Base-by-base conservation (phyloP, 1,140 invertebrate genomes). In the Zeugodacus cucurbitae region DNA sequence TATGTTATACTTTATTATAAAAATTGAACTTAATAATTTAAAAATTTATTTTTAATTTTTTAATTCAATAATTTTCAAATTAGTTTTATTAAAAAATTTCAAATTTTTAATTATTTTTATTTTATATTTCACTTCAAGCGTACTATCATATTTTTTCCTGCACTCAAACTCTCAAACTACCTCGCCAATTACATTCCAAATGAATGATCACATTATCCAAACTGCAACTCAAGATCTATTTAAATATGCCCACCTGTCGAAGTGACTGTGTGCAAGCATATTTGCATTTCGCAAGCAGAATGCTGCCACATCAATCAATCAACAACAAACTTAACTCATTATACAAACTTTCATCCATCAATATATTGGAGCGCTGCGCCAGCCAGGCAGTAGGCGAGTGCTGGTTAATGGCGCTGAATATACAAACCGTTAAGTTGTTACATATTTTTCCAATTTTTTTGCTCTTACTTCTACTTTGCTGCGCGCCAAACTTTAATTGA, bases 301-400 rank as follows among this genome's bases (percentile, higher is more conserved):
- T 34, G 4, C 41, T 22, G 32, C 34, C 22, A 74, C 67, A 22
- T 41, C 67, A 74, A 74, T 74, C 67, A 67, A 67, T 67, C 29
- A 67, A 32, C 62, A 74, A 74, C 41, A 74, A 74, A 74, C 67
- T 74, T 37, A 74, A 41, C 67, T 37, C 67, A 74, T 74, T 74
- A 74, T 8, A 74, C 34, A 74, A 74, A 74, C 48, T 22, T 74
- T 3, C 29, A 74, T 74, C 67, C 67, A 74, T 74, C 67, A 74
- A 41, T 34, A 37, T 3, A 74, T 37, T 74, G 20, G 32, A 74
- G n/a, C 34, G 11, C 17, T n/a, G n/a, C n/a, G 48, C 48, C 14
- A 4, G 48, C 48, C 48, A 54, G 48, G 48, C 48, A 11, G 20
- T 17, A 20, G 48, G 14, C 48, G 48, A 54, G 14, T 20, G 26